Percentiles rank a stretch among this genome's conserved stretches.
phyloP scores from a whole-genome alignment of 2,888 invertebrate genomes.

The Globia sparganii region DNA sequence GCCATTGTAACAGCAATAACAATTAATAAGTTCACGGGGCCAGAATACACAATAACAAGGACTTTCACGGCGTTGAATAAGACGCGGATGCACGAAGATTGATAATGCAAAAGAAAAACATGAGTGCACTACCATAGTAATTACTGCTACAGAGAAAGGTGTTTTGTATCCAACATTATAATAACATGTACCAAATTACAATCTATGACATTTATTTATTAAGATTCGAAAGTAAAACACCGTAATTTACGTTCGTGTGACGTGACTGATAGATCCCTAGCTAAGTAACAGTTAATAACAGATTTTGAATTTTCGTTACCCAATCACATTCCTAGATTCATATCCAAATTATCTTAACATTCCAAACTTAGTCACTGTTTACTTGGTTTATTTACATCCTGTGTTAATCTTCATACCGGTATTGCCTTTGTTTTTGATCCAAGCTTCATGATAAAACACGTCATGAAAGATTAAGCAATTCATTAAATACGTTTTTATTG shows the following conservation, averaged over 20 bases:
- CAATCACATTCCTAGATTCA: conserved; percentile 44
- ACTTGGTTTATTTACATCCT: conserved; percentile 37
- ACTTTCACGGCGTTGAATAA: conserved; percentile 82
- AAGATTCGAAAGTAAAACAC: conserved; percentile 82
- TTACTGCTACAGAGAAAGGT: conserved; percentile 83
- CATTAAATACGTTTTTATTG: conserved; percentile 7
- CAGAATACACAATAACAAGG: conserved; percentile 76
- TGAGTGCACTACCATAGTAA: conserved; percentile 80
- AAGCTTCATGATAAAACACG: conserved; percentile 20
- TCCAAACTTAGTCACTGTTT: conserved; percentile 35
- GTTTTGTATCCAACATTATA: conserved; percentile 81
- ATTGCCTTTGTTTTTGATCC: conserved; percentile 22
- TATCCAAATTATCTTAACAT: conserved; percentile 41
- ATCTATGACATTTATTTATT: conserved; percentile 85
- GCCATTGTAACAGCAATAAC: conserved; percentile 72
- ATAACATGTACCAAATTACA: conserved; percentile 83
- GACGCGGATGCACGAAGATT: conserved; percentile 80
- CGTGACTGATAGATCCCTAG: conserved; percentile 79
- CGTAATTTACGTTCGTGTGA: conserved; percentile 78
- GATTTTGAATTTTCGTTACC: conserved; percentile 69
- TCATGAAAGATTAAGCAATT: conserved; percentile 22
- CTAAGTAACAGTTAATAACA: conserved; percentile 70
- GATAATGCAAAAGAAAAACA: conserved; percentile 82
- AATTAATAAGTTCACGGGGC: conserved; percentile 77
- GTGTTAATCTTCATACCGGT: conserved; percentile 32